phyloP scores from a whole-genome alignment of 2,888 invertebrate species.

The Agrochola lychnidis region DNA sequence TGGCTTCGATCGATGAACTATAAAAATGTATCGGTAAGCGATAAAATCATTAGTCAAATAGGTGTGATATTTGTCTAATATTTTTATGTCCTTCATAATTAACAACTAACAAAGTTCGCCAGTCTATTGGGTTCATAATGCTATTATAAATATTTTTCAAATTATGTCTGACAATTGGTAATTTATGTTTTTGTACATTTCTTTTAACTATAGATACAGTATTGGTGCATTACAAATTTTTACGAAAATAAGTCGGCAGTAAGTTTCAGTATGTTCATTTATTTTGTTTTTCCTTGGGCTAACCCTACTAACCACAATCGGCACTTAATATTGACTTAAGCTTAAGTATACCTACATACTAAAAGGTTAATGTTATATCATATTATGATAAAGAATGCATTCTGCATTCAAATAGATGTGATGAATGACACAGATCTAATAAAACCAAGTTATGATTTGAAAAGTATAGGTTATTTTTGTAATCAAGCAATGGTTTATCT shows the following conservation, averaged over 20 bases:
- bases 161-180: slow-evolving; percentile 9
- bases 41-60: slow-evolving; percentile 19
- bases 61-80: slow-evolving; percentile 11
- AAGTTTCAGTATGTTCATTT: neutral
- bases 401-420: neutral
- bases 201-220: neutral
- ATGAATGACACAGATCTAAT: slow-evolving; percentile 25
- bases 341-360: slow-evolving; percentile 7
- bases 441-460: slow-evolving; percentile 19
- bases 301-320: neutral
- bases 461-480: slow-evolving; percentile 11
- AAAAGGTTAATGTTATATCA: slow-evolving; percentile 12
- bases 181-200: slow-evolving; percentile 52
- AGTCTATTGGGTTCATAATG: slow-evolving; percentile 6
- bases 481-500: slow-evolving; percentile 6
- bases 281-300: slow-evolving; percentile 8
- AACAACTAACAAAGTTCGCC: slow-evolving; percentile 13
- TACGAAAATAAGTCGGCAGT: slow-evolving; percentile 17
- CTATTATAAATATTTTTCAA: slow-evolving; percentile 3
- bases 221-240: slow-evolving; percentile 4
- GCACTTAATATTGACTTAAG: slow-evolving; percentile 11
- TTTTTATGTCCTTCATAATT: neutral
- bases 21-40: slow-evolving; percentile 14
- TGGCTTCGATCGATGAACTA: slow-evolving; percentile 34
- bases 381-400: neutral